Conservation (phyloP, 2,888 invertebrate genomes). For the Azorinus chamasolen region DNA sequence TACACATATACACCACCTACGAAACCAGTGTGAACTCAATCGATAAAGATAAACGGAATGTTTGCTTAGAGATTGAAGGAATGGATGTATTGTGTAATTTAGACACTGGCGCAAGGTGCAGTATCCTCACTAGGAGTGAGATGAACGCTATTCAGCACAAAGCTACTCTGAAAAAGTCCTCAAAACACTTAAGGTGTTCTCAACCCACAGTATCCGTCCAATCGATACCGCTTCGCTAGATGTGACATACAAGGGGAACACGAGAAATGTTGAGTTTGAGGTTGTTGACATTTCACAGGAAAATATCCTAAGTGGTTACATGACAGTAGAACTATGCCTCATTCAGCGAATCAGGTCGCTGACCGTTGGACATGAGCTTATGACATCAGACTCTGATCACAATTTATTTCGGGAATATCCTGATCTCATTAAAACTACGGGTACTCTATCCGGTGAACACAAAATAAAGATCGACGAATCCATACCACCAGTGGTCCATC, state of each 20-base stretch:
- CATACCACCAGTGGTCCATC: too few species aligned
- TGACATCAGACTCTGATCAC: too few species aligned
- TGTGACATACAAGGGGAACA: conserved; percentile 8
- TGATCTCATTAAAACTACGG: conserved; percentile 10
- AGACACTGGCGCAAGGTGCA: conserved; percentile 44
- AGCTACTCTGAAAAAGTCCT: conserved; percentile 4
- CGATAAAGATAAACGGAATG: conserved; percentile 23
- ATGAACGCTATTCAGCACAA: neutral
- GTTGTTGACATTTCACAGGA: conserved; percentile 18
- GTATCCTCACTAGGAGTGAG: conserved; percentile 24
- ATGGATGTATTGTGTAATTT: conserved; percentile 11
- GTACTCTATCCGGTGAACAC: too few species aligned
- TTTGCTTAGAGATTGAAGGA: conserved; percentile 1
- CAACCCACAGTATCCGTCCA: too few species aligned
- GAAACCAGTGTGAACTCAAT: neutral
- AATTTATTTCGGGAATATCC: conserved; percentile 6
- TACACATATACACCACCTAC: conserved; percentile 4
- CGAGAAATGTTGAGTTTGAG: conserved; percentile 16
- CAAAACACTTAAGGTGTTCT: too few species aligned
- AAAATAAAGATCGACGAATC: too few species aligned
- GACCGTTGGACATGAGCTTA: too few species aligned
- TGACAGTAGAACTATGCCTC: conserved; percentile 13
- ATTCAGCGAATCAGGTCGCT: too few species aligned
- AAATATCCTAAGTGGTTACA: conserved; percentile 28
- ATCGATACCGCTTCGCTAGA: neutral